Evolutionary conservation across 2,888 invertebrate genomes (phyloP), one percentile per base, ranked within the genome.

Genomic region (Deilephila porcellus): DNA sequence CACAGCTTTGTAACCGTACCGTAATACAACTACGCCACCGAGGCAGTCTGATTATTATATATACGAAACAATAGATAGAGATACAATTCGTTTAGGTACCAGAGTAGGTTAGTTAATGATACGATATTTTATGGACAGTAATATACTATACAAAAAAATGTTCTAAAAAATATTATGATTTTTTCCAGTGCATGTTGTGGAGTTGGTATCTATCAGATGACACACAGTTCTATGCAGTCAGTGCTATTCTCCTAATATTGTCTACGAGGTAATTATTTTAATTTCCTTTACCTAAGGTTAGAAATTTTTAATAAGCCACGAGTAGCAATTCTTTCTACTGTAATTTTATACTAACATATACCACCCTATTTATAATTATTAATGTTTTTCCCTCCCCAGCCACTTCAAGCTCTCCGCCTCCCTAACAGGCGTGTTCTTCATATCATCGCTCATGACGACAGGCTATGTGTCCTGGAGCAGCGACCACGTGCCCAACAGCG

Each of bases 121-220:
- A 25, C 25, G 25, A 25, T 25, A 25, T 25, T 25, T 25, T 25
- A 25, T 25, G 25, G 25, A 0, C 25, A 45, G 45, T 45, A 45
- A 45, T 45, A 45, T 11, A 37, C 7, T 7, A 37, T 37, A 37
- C 37, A 37, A 37, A 37, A 8, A 37, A 37, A 37, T 11, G 11
- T 37, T 37, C 4, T 45, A 25, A 25, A 25, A 25, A 25, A 25
- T 52, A 20, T 53, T 52, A 71, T 72, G 53, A 63, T 62, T 59
- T 59, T 29, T 90, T 91, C 64, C 93, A 98, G 98, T 98, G 98
- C 87, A 98, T 98, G 98, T 88, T 98, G 56, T 98, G 98, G 98
- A 98, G 98, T 93, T 98, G 98, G 98, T 98, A 98, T 85, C 92
- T 98, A 70, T 97, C 98, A 0, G 97, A 98, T 82, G 98, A 98